A percentile compares a stretch with the other conserved stretches of the same genome.
These are phyloP conservation scores for Syngnathus typhle DNA, from an alignment of 2,113 vertebrate species.

Conservation along the genomic window DNA sequence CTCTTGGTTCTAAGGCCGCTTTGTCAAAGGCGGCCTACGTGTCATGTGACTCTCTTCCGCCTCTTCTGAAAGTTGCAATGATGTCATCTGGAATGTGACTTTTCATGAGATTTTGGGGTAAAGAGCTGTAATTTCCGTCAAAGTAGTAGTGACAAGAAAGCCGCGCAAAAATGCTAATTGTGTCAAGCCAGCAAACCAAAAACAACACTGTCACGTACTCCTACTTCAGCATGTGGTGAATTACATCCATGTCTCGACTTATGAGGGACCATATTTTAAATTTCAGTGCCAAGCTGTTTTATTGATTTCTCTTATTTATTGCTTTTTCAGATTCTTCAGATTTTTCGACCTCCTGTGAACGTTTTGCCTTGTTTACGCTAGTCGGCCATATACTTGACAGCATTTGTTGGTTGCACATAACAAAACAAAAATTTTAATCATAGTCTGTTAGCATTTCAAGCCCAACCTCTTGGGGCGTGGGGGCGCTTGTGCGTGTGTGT, in stretches of 20 bases:
- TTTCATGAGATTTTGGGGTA: background rate
- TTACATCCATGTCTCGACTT: background rate
- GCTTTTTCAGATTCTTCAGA: too few species aligned
- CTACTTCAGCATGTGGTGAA: background rate
- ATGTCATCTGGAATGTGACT: constrained; percentile 7
- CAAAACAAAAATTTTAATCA: too few species aligned
- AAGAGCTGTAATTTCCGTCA: constrained; percentile 4
- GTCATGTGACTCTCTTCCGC: constrained; percentile 36
- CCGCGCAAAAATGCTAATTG: background rate
- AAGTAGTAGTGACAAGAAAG: background rate
- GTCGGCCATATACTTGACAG: too few species aligned
- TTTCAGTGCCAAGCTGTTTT: too few species aligned
- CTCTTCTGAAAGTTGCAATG: constrained; percentile 34
- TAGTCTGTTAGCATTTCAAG: background rate
- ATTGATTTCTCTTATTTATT: too few species aligned
- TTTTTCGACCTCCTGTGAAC: too few species aligned
- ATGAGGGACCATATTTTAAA: too few species aligned
- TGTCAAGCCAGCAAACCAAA: background rate
- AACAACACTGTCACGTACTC: background rate
- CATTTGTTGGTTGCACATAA: too few species aligned
- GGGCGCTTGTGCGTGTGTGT: too few species aligned
- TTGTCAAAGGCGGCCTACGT: constrained; percentile 1
- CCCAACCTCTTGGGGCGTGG: too few species aligned
- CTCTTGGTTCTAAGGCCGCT: background rate
- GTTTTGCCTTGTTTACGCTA: too few species aligned